A percentile compares a stretch with the other conserved stretches of the same genome.
Conservation (phyloP, 2,113 vertebrate genomes). For the Strix aluco region DNA sequence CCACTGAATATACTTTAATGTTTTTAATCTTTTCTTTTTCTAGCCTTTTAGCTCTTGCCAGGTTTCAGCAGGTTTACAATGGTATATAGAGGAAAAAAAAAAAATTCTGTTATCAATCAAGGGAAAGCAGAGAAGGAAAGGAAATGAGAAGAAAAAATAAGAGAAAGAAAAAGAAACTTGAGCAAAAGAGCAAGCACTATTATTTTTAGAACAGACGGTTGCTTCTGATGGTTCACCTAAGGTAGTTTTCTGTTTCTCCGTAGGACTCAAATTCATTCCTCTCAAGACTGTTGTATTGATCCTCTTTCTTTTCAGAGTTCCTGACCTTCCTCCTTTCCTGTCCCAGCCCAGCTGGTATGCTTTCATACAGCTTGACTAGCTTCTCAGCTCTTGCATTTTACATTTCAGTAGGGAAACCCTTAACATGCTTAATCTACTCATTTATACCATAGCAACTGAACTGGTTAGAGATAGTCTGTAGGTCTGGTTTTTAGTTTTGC, state of each 20-base stretch:
- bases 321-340: slow-evolving; percentile 24
- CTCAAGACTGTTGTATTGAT: slow-evolving; percentile 44
- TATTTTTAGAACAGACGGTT: slow-evolving; percentile 47
- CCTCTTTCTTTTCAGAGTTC: slow-evolving; percentile 24
- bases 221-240: slow-evolving; percentile 4
- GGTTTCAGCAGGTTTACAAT: not conserved
- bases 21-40: slow-evolving; percentile 1
- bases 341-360: slow-evolving; percentile 28
- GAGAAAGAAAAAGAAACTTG: not conserved
- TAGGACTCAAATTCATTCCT: slow-evolving; percentile 7
- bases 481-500: not conserved
- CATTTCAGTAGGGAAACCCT: slow-evolving; percentile 14
- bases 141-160: not conserved
- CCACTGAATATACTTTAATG: not conserved
- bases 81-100: not conserved
- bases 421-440: not conserved
- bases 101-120: not conserved
- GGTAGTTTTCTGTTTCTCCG: slow-evolving; percentile 17
- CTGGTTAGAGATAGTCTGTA: not conserved
- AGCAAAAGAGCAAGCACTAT: not conserved
- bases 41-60: not conserved
- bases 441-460: not conserved
- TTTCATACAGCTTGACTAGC: not conserved
- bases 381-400: not conserved
- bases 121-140: slow-evolving; percentile 13